phyloP scores from a whole-genome alignment of 2,797 vertebrate genomes.

The Cuniculus paca region DNA sequence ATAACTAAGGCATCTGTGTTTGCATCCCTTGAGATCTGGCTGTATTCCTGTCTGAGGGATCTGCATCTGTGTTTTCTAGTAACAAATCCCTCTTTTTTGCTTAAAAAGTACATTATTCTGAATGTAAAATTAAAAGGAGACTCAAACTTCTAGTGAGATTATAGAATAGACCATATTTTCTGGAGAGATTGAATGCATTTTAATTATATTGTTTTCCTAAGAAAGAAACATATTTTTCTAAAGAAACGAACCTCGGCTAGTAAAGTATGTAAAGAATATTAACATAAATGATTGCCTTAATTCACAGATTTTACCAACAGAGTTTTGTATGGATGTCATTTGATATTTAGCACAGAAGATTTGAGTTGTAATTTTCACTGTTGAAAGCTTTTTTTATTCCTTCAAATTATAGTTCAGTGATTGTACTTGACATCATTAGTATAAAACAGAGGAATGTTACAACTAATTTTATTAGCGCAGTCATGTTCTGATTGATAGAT shows the following conservation, averaged over 20 bases:
- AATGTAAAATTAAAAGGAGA: background rate
- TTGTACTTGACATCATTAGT: background rate
- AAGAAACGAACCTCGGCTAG: background rate
- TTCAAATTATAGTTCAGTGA: constrained; percentile 7
- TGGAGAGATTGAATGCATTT: background rate
- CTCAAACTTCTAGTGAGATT: background rate
- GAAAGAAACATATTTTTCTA: background rate
- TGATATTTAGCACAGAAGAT: background rate
- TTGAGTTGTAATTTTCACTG: background rate
- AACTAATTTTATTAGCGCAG: background rate
- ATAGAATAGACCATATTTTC: background rate
- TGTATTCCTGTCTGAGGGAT: background rate
- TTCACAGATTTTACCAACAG: background rate
- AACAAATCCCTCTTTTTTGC: background rate
- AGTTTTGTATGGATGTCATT: background rate
- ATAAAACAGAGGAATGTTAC: background rate
- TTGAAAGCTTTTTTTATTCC: background rate
- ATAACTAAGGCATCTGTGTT: background rate
- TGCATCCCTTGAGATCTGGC: background rate
- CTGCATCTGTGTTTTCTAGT: background rate
- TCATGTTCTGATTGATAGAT: background rate
- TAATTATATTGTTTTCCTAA: background rate
- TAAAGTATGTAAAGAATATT: background rate
- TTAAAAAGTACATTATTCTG: background rate
- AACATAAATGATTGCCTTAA: background rate